Evolutionary conservation across 2,888 invertebrate species (phyloP), one percentile per base, ranked within the genome.

Genomic region (Drosophila suboccidentalis): DNA sequence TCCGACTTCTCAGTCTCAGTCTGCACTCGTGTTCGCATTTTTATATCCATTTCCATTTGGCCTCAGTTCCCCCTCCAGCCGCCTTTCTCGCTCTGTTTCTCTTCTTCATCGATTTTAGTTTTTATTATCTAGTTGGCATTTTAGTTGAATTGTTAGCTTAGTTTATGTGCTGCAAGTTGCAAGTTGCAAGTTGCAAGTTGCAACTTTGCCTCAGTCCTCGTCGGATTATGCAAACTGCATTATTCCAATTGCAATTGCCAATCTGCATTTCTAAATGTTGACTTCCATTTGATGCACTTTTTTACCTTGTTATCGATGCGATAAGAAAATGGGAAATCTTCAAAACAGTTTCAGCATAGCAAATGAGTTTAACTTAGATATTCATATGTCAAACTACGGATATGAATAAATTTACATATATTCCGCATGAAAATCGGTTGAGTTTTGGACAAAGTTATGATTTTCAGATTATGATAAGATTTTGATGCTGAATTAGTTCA

Each of bases 71-170:
- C 39, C 29, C 22, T 43, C 5, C 5, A 26, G 26, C 43, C 1
- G 4, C 4, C 9, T 15, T n/a, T 39, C 43, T 5, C 22, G 1
- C 3, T 29, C 15, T 11, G 6, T 55, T 50, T 34, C 36, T 8
- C 32, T 22, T n/a, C 62, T 50, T 15, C 36, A 6, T 57, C 73
- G 78, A 73, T 80, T 82, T 86, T 71, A 69, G 65, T 75, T 77
- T 88, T 88, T 87, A 87, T 89, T 87, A 87, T 87, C 89, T 85
- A 77, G 87, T 81, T 87, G 87, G 87, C 87, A 87, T 87, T 87
- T 87, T 76, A 89, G 87, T 87, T 89, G 87, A 87, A 89, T 89
- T 85, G 87, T 83, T 82, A 80, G 80, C 76, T 72, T 78, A 63
- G 72, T 78, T 78, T 78, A 75, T 75, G 75, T 66, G 73, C 78